Percentiles rank a stretch among this genome's conserved stretches.
These are phyloP conservation scores for Taeniopygia guttata DNA, from an alignment of 2,797 vertebrate species.

Conservation along the genomic window DNA sequence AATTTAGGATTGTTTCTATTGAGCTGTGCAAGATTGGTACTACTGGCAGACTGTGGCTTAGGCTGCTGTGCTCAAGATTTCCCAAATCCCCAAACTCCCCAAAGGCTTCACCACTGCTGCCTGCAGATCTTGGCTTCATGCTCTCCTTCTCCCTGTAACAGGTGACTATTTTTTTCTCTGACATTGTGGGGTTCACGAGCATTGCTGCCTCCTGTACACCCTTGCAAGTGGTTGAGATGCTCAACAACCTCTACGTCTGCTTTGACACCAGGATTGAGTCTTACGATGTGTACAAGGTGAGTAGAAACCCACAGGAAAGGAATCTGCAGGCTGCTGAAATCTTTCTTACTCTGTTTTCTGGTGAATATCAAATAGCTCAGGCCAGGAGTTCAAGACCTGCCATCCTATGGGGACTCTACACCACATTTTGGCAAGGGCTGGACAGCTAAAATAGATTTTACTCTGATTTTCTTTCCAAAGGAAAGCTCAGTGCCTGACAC, in stretches of 20 bases:
- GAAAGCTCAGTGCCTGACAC: neutral
- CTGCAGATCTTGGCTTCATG: neutral
- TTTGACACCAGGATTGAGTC: conserved; percentile 90
- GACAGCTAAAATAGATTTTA: neutral
- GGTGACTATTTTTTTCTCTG: conserved; percentile 93
- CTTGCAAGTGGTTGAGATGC: conserved; percentile 88
- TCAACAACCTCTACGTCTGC: conserved; percentile 88
- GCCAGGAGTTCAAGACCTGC: neutral
- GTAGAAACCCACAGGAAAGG: neutral
- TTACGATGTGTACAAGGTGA: conserved; percentile 89
- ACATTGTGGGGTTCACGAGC: conserved; percentile 88
- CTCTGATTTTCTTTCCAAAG: neutral
- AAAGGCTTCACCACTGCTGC: neutral
- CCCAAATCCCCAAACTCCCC: neutral
- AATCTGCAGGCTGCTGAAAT: neutral
- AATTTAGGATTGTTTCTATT: neutral
- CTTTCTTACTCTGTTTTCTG: neutral
- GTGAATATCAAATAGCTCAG: neutral
- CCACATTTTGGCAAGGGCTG: neutral
- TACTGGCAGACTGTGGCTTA: neutral
- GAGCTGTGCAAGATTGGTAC: neutral
- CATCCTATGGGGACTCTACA: neutral
- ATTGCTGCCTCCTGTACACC: conserved; percentile 89
- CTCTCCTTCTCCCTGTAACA: conserved; percentile 25
- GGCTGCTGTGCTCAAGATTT: neutral